Percentiles rank a stretch among this genome's conserved stretches.
Conservation (phyloP, 2,797 vertebrate genomes). For the Monodelphis domestica region DNA sequence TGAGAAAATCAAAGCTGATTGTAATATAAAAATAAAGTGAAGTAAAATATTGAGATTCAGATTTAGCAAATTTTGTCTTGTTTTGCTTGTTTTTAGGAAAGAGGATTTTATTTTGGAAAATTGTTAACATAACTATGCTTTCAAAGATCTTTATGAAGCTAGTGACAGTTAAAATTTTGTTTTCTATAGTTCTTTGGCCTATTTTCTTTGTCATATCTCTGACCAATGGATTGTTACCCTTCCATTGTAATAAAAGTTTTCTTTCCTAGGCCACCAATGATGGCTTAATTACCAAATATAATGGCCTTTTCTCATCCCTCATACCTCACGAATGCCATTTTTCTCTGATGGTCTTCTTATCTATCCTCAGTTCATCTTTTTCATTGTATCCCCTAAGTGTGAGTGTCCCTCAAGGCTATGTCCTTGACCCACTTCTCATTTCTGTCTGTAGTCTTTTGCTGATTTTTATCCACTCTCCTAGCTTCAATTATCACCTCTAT, state of each 20-base stretch:
- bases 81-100: background rate
- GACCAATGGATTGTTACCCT: background rate
- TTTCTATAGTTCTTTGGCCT: background rate
- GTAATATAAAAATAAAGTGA: conserved; percentile 26
- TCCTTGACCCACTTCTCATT: background rate
- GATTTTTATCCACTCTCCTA: background rate
- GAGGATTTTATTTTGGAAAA: background rate
- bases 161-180: background rate
- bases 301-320: background rate
- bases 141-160: background rate
- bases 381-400: background rate
- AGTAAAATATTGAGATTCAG: background rate
- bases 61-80: background rate
- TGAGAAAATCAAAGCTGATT: background rate
- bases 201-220: background rate
- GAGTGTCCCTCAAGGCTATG: background rate
- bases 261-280: background rate
- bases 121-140: background rate
- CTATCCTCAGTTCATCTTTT: background rate
- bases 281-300: background rate
- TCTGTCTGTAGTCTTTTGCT: background rate
- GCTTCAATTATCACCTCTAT: conserved; percentile 6
- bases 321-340: background rate
- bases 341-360: background rate
- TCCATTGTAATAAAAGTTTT: background rate